Evolutionary conservation across 2,113 vertebrate species (phyloP).

Genomic region (Hepsetus odoe): DNA sequence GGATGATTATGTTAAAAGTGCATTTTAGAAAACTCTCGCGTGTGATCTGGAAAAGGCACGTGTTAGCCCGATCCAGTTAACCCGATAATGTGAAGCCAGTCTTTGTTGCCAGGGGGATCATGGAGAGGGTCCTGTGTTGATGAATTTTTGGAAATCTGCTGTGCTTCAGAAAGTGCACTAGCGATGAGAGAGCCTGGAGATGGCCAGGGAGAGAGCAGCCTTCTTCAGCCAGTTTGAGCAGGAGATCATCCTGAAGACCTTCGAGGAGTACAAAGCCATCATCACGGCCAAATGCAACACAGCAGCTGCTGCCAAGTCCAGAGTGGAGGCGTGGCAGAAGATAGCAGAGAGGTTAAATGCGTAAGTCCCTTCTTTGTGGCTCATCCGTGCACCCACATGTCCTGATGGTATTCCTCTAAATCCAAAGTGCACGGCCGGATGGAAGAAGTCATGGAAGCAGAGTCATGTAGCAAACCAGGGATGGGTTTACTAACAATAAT

Average conservation of each 20-base stretch:
- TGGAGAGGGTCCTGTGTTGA: not conserved
- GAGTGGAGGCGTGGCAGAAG: conserved; percentile 48
- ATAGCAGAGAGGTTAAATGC: conserved; percentile 47
- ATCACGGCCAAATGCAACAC: conserved; percentile 51
- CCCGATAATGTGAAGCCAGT: not conserved
- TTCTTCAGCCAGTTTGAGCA: conserved; percentile 43
- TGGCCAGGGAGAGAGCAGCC: conserved; percentile 35
- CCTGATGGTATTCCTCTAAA: too few relatives aligned
- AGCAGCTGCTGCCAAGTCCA: conserved; percentile 40
- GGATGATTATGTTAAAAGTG: too few relatives aligned
- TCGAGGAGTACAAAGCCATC: conserved; percentile 33
- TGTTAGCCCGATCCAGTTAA: conserved; percentile 21
- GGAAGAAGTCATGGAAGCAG: too few relatives aligned
- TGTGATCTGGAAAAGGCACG: not conserved
- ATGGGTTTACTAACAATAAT: too few relatives aligned
- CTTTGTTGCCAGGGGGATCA: not conserved
- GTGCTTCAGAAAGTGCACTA: not conserved
- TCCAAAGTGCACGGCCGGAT: too few relatives aligned
- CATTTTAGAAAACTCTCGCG: too few relatives aligned
- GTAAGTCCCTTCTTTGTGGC: not conserved
- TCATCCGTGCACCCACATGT: too few relatives aligned
- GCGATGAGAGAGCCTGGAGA: not conserved
- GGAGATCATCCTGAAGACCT: conserved; percentile 36
- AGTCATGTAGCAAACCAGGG: too few relatives aligned
- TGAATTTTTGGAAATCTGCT: not conserved